A percentile compares a stretch with the other conserved stretches of the same genome.
Conservation (phyloP, 2,797 vertebrate species). For the Hoplostethus atlanticus region DNA sequence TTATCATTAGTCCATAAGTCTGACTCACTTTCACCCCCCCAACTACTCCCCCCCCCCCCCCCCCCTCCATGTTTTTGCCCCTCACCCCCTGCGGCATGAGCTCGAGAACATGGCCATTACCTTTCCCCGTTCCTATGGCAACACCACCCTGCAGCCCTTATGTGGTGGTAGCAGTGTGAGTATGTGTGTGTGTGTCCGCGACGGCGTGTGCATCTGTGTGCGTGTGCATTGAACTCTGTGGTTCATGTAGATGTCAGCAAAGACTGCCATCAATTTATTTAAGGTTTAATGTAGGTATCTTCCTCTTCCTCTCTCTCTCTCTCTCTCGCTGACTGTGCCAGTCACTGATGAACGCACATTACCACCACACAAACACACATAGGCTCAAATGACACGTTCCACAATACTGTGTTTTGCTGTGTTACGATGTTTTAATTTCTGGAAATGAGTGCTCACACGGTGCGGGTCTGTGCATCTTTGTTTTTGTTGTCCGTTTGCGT, state of each 20-base stretch:
- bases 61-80: constrained; percentile 51
- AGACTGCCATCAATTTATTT: constrained; percentile 29
- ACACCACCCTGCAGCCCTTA: constrained; percentile 80
- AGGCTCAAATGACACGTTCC: too few relatives aligned
- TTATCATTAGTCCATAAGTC: constrained; percentile 60
- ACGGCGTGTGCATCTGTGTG: constrained; percentile 30
- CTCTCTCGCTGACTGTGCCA: constrained; percentile 4
- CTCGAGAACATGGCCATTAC: constrained; percentile 84
- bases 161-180: constrained; percentile 60
- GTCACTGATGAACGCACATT: too few relatives aligned
- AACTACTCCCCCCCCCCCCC: constrained; percentile 7
- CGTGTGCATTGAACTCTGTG: constrained; percentile 1
- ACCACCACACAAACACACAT: too few relatives aligned
- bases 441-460: too few relatives aligned
- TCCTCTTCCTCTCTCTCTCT: background rate
- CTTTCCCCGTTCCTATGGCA: constrained; percentile 85
- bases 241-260: constrained; percentile 58
- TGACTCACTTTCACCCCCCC: constrained; percentile 52
- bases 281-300: constrained; percentile 19
- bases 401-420: too few relatives aligned
- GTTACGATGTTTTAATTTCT: constrained; percentile 11
- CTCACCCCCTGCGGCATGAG: constrained; percentile 78
- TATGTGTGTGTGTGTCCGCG: constrained; percentile 12
- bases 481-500: too few relatives aligned
- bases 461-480: too few relatives aligned